phyloP scores from a whole-genome alignment of 2,888 invertebrate genomes.

The Hemistola chrysoprasaria region DNA sequence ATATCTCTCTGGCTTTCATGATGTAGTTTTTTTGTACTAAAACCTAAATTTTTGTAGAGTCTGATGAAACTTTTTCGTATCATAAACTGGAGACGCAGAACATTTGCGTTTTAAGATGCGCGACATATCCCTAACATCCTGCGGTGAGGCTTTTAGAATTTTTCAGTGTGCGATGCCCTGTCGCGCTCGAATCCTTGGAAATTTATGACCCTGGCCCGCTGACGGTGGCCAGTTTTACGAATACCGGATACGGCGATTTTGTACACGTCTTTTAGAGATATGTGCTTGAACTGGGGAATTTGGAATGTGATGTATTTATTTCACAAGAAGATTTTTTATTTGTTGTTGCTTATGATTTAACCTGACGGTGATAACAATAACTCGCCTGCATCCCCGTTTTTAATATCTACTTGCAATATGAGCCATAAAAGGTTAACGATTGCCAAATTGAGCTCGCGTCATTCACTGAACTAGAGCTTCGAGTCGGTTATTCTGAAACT shows the following conservation, averaged over 20 bases:
- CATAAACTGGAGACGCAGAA: slow-evolving; percentile 11
- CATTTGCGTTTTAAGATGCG: slow-evolving; percentile 22
- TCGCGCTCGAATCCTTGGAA: slow-evolving; percentile 70
- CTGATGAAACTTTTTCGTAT: slow-evolving; percentile 6
- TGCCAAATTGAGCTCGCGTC: slow-evolving; percentile 29
- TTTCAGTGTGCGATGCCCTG: slow-evolving; percentile 71
- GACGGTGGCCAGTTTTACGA: slow-evolving; percentile 62
- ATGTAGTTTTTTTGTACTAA: neutral
- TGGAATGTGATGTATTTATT: slow-evolving; percentile 5
- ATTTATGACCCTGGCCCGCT: slow-evolving; percentile 68
- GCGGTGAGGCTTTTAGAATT: slow-evolving; percentile 58
- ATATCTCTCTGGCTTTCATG: too few species aligned
- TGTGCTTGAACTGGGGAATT: slow-evolving; percentile 27
- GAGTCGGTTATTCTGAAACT: slow-evolving; percentile 32
- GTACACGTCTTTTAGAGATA: slow-evolving; percentile 51
- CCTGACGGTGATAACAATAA: too few species aligned
- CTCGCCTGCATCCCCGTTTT: too few species aligned
- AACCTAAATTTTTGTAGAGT: neutral
- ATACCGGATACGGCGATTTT: slow-evolving; percentile 55
- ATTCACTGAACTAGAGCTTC: slow-evolving; percentile 25
- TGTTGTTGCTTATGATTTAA: too few species aligned
- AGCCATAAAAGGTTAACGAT: slow-evolving; percentile 31
- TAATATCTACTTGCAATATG: slow-evolving; percentile 7
- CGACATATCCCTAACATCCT: slow-evolving; percentile 31
- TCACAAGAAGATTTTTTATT: neutral